Conservation (phyloP, 2,797 vertebrate genomes). For the Anguilla obscura region DNA sequence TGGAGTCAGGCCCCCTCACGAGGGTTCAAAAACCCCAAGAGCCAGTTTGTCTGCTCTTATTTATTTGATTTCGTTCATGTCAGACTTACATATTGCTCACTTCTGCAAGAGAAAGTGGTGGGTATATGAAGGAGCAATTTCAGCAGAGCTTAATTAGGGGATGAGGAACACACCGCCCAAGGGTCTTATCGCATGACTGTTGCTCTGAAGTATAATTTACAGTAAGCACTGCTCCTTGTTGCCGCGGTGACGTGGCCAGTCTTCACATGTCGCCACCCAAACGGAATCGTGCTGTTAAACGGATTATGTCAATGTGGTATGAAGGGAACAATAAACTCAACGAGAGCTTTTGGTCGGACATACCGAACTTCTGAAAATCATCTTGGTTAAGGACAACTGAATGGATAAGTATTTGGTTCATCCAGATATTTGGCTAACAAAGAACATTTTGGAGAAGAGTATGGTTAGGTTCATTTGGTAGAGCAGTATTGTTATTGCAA, state of each 20-base stretch:
- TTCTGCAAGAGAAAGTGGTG: slow-evolving; percentile 51
- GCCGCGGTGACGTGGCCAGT: slow-evolving; percentile 38
- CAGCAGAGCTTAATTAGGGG: slow-evolving; percentile 61
- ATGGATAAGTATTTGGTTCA: not conserved
- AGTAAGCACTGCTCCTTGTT: slow-evolving; percentile 48
- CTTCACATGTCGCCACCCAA: not conserved
- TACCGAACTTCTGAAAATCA: not conserved
- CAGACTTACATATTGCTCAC: slow-evolving; percentile 53
- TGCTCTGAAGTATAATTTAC: slow-evolving; percentile 53
- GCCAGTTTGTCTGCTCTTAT: not conserved
- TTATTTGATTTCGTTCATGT: slow-evolving; percentile 25
- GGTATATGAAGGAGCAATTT: slow-evolving; percentile 44
- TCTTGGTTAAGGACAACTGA: not conserved
- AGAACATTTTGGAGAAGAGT: not conserved
- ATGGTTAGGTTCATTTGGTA: not conserved
- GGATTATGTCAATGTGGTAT: not conserved
- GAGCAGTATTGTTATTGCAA: not conserved
- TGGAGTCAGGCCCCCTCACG: not conserved
- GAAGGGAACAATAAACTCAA: not conserved
- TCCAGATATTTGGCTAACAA: not conserved
- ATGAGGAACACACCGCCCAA: slow-evolving; percentile 62
- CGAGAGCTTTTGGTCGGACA: not conserved
- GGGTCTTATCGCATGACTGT: slow-evolving; percentile 60
- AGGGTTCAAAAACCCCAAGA: not conserved
- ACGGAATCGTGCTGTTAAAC: not conserved